phyloP scores from a whole-genome alignment of 2,113 vertebrate genomes.

The Gymnorhina tibicen region DNA sequence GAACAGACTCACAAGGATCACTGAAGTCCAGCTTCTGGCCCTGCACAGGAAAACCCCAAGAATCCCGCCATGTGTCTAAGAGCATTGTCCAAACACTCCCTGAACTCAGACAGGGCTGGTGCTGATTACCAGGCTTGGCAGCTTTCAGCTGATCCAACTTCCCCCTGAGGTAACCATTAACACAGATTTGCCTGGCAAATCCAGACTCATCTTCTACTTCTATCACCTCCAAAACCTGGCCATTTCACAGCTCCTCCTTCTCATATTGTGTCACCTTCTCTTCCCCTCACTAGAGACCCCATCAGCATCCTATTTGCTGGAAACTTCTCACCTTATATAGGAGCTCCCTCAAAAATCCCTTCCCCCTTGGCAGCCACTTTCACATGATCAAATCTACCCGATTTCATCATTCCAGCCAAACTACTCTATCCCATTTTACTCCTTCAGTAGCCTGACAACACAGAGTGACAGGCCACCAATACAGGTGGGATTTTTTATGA shows the following conservation, averaged over 20 bases:
- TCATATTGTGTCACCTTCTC: not conserved
- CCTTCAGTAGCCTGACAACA: not conserved
- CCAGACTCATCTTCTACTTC: not conserved
- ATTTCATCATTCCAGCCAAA: not conserved
- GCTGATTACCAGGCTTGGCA: not conserved
- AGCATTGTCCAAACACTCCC: not conserved
- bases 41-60: not conserved
- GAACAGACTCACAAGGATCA: not conserved
- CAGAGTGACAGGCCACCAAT: not conserved
- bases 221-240: not conserved
- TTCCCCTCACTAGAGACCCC: not conserved
- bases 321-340: not conserved
- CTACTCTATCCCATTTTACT: not conserved
- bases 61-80: not conserved
- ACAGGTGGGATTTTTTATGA: not conserved
- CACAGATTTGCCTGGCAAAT: not conserved
- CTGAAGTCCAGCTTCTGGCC: not conserved
- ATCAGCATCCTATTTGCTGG: not conserved
- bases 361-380: not conserved
- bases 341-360: not conserved
- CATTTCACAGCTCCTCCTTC: not conserved
- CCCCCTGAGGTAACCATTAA: not conserved
- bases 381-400: rapidly evolving
- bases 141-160: not conserved
- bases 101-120: not conserved